These are phyloP conservation scores for Oreochromis grahami DNA, from an alignment of 2,797 vertebrate species.

Conservation along the genomic window DNA sequence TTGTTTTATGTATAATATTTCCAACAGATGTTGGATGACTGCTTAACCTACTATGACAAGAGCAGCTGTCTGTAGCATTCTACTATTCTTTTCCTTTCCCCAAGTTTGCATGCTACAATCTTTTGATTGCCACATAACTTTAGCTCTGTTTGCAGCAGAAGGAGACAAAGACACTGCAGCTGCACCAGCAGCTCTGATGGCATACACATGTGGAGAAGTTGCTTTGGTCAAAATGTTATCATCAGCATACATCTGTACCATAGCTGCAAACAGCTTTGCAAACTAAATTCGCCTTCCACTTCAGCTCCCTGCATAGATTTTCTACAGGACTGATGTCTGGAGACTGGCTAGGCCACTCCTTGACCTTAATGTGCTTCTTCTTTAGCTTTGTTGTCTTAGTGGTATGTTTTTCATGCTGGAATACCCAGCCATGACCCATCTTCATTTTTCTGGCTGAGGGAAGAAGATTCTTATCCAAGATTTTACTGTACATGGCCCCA, in stretches of 20 bases:
- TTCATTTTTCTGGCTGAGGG: neutral
- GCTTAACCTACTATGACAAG: neutral
- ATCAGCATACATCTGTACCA: neutral
- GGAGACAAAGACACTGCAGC: neutral
- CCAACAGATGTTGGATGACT: conserved; percentile 17
- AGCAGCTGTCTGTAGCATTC: neutral
- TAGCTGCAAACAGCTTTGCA: neutral
- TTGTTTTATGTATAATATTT: neutral
- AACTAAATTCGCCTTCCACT: too few species aligned
- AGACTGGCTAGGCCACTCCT: too few species aligned
- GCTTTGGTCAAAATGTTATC: neutral
- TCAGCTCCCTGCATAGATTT: too few species aligned
- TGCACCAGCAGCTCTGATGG: too few species aligned
- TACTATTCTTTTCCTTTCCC: neutral
- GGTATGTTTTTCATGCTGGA: neutral
- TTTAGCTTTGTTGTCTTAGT: neutral
- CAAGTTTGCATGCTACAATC: neutral
- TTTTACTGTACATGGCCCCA: neutral
- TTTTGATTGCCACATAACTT: too few species aligned
- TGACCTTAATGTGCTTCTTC: too few species aligned
- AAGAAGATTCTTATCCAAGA: neutral
- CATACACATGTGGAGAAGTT: too few species aligned
- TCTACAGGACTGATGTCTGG: too few species aligned
- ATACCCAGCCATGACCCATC: neutral
- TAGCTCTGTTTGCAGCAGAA: neutral